Percentiles rank a stretch among this genome's conserved stretches.
Conservation (phyloP, 2,888 invertebrate species). For the Netelia inedita region DNA sequence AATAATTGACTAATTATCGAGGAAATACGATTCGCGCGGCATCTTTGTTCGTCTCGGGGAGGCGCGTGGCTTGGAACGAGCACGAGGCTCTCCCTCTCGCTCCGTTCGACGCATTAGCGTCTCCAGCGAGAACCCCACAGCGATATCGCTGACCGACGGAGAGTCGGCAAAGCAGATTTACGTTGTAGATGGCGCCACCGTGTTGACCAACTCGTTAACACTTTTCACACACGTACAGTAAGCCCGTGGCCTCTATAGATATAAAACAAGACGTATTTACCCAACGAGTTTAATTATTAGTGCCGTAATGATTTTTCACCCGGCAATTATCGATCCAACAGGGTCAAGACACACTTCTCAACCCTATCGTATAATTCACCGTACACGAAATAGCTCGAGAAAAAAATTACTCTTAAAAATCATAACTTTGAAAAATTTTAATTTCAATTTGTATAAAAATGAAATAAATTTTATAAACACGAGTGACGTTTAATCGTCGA, state of each 20-base stretch:
- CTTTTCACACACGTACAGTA: background rate
- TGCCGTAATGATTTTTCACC: constrained; percentile 7
- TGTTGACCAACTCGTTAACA: background rate
- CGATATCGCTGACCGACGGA: constrained; percentile 43
- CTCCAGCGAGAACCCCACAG: constrained; percentile 16
- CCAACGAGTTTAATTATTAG: constrained; percentile 24
- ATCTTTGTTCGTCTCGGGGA: constrained; percentile 22
- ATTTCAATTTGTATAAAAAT: too few relatives aligned
- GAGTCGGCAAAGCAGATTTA: constrained; percentile 52
- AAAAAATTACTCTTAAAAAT: background rate
- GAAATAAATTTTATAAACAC: too few relatives aligned
- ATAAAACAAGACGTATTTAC: background rate
- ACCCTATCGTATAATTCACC: background rate
- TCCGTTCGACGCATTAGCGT: background rate
- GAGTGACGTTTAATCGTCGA: too few relatives aligned
- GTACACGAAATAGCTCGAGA: background rate
- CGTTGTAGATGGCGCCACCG: constrained; percentile 58
- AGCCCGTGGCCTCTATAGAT: background rate
- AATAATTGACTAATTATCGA: background rate
- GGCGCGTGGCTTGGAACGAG: background rate
- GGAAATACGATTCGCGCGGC: constrained; percentile 12
- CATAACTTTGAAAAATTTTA: background rate
- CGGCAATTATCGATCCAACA: constrained; percentile 12
- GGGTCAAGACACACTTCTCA: background rate
- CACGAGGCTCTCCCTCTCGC: background rate